Base-by-base conservation (phyloP, 2,888 invertebrate genomes). In the Timandra comae region DNA sequence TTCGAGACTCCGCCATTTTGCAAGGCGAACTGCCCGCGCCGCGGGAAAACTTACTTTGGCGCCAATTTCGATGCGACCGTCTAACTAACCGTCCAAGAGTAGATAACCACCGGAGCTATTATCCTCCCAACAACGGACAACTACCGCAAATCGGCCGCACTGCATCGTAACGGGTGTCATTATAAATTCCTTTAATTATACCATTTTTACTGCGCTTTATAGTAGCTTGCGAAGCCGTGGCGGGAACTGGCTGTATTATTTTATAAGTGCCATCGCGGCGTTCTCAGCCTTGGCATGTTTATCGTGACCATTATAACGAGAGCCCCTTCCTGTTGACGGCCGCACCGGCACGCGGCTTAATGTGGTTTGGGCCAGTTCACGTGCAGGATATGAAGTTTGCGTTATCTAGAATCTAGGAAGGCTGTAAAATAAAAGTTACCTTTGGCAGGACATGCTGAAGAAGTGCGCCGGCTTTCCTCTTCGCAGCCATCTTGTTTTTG, bases 391-490 rank as follows among this genome's bases (percentile, higher is more conserved):
- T 43, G 43, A 46, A 41, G 62, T 58, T 44, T 44, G 43, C 38
- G 50, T 44, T 53, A 63, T 60, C 54, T 57, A 52, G 49, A 42
- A 49, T 57, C 57, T 56, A 56, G 46, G 47, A 7, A 9, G 19
- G 27, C 11, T 32, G 51, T 35, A 62, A 60, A 62, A 59, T 58
- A 60, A 63, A 54, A 62, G 28, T 78, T 84, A 86, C 86, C 86
- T 87, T 86, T 69, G 86, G 86, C 61, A 86, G 71, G 56, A 86
- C 86, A 78, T 91, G 91, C 82, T 91, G 91, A 59, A 91, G 91
- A 64, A 91, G 87, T 58, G 91, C 90, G 57, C 91, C 91, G 68
- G 91, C 89, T 88, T 91, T 91, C 76, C 91, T 89, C 84, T 91
- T 91, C 53, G 91, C 91, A 52, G 91, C 91, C 91, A 91, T 91